Evolutionary conservation across 2,797 vertebrate genomes (phyloP).

Genomic region (Silurus lanzhouensis): DNA sequence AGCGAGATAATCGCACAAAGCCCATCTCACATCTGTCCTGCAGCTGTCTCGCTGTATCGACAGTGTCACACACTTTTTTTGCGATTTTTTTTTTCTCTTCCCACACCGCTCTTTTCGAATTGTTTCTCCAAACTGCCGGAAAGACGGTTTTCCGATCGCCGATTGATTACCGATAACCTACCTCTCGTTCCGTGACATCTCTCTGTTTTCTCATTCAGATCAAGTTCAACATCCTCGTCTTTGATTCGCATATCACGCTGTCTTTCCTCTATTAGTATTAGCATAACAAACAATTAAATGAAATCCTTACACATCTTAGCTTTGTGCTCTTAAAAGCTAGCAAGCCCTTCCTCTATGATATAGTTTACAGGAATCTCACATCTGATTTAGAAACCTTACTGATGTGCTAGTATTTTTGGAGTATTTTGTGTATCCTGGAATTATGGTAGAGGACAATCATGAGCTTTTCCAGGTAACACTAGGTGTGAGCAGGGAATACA

Average conservation of each 20-base stretch:
- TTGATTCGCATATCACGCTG: constrained; percentile 87
- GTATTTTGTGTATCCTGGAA: neutral
- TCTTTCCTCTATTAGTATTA: constrained; percentile 76
- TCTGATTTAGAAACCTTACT: constrained; percentile 24
- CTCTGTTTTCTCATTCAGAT: constrained; percentile 72
- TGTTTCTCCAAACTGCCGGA: constrained; percentile 98
- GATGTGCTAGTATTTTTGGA: constrained; percentile 3
- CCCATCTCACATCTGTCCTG: constrained; percentile 88
- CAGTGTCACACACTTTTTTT: constrained; percentile 75
- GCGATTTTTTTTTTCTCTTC: constrained; percentile 75
- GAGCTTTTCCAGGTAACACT: neutral
- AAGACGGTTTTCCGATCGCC: constrained; percentile 96
- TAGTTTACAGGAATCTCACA: constrained; percentile 39
- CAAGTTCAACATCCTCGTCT: constrained; percentile 72
- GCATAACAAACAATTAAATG: constrained; percentile 84
- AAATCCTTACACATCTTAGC: constrained; percentile 60
- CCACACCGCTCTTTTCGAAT: constrained; percentile 92
- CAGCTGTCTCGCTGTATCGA: constrained; percentile 89
- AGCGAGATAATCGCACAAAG: constrained; percentile 71
- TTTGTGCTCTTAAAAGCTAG: constrained; percentile 49
- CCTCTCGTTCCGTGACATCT: constrained; percentile 85
- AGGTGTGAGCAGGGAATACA: neutral
- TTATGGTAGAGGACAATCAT: neutral
- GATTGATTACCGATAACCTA: constrained; percentile 98
- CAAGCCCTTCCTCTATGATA: constrained; percentile 9